Base-by-base conservation (phyloP, 2,888 invertebrate species). In the Tetheella fluctuosa region DNA sequence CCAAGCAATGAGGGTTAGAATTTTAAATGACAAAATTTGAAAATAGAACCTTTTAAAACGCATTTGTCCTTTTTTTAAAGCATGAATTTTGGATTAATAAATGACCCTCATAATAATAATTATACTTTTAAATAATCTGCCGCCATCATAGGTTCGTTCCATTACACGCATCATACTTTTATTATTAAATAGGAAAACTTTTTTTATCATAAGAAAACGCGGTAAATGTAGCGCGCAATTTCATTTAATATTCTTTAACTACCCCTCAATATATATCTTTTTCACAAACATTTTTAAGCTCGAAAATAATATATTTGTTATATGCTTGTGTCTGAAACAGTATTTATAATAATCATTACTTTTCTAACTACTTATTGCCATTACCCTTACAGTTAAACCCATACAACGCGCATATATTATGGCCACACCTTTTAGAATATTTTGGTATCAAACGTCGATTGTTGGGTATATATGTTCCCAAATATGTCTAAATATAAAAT, bases 1-100 rank as follows among this genome's bases (percentile, higher is more conserved):
- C 56, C 62, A 69, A 65, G 58, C 58, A 64, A 62, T 65, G 52
- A 64, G 57, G 58, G 57, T 57, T 48, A 20, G 20, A 20, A 48
- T 17, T 48, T 48, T n/a, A n/a, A 39, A n/a, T n/a, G n/a, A n/a
- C 15, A 10, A 20, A 48, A 48, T 48, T 48, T 20, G 48, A 48
- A 48, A 48, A 20, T 48, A 20, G 39, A 39, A 6, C n/a, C n/a
- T 6, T 39, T n/a, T 39, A 39, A n/a, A 39, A 20, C 20, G 48
- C 48, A 48, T 17, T n/a, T 42, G 5, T 48, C 10, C 10, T 48
- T 48, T 48, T 48, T 48, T 48, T 20, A 10, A 48, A 48, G 48
- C 48, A 48, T 48, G 34, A 39, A 37, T 37, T 37, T 37, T 37
- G 6, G 1, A n/a, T 39, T n/a, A 15, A n/a, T 48, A 20, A 48